Evolutionary conservation across 2,797 vertebrate genomes (phyloP), one percentile per base, ranked within the genome.

Genomic region (Somateria mollissima): DNA sequence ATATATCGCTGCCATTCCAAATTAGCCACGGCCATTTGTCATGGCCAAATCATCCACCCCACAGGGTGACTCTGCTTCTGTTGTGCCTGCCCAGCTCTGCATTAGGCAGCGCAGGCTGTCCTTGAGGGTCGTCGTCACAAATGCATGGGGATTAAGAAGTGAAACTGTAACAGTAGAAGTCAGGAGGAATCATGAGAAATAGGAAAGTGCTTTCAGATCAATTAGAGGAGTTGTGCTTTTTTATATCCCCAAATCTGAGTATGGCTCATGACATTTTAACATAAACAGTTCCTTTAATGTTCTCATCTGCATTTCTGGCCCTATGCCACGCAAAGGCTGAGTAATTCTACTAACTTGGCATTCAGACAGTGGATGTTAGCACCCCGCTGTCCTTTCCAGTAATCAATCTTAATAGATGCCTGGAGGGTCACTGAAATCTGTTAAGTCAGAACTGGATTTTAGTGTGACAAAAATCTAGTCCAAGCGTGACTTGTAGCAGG

Each of bases 331-430:
- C 57, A 56, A 79, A 64, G 67, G 64, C 95, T 91, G 90, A 94
- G 74, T 87, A 94, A 90, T 91, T 92, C 47, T 74, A 45, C 83
- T 84, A 72, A 15, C 64, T 69, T 89, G 91, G 87, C 92, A n/a
- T 34, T 88, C 62, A 54, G 87, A 37, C 73, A 90, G 83, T 0
- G 2, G 71, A 54, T 80, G 74, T 90, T 66, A 86, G 91, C 87
- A 65, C 94, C 75, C 91, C 84, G 80, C 87, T 76, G 83, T 87
- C 92, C 87, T 89, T 60, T 7, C 71, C 69, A 88, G 74, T 64
- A 65, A 84, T 70, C 83, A 47, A 0, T 57, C 91, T 79, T 67
- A 76, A n/a, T 3, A 36, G 67, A 37, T 10, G 64, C 90, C 91
- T 91, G 67, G 39, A 89, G 74, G 87, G 77, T 65, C 67, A 32